Evolutionary conservation across 2,888 invertebrate species (phyloP).

Genomic region (Entomobrya proxima): DNA sequence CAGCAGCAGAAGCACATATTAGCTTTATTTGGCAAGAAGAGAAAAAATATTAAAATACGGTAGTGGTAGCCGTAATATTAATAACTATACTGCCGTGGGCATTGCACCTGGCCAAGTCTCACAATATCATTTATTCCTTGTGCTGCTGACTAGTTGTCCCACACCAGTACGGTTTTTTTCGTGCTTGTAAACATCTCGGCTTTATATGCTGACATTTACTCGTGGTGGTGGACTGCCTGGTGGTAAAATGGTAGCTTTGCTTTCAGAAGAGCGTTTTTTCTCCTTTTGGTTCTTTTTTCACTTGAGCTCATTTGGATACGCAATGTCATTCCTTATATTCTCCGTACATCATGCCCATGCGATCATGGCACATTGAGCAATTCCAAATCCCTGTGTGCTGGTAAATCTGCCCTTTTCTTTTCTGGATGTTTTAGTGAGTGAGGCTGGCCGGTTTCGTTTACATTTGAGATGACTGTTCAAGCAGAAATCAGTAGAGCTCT

Average conservation of each 20-base stretch:
- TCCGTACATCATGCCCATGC: constrained; percentile 34
- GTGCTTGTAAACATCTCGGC: constrained; percentile 40
- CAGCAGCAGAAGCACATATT: background rate
- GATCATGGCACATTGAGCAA: constrained; percentile 65
- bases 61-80: constrained; percentile 43
- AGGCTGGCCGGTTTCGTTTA: constrained; percentile 57
- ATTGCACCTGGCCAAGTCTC: constrained; percentile 74
- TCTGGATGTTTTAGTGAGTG: constrained; percentile 28
- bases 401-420: constrained; percentile 54
- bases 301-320: constrained; percentile 63
- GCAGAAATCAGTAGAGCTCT: constrained; percentile 57
- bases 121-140: constrained; percentile 47
- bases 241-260: constrained; percentile 63
- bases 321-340: constrained; percentile 42
- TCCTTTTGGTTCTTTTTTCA: constrained; percentile 38
- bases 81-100: constrained; percentile 71
- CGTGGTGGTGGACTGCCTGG: constrained; percentile 62
- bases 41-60: constrained; percentile 39
- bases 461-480: constrained; percentile 51
- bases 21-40: constrained; percentile 38
- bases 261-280: constrained; percentile 33
- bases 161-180: constrained; percentile 37
- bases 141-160: constrained; percentile 51
- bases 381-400: constrained; percentile 38
- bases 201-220: constrained; percentile 61